Base-by-base conservation (phyloP, 2,113 vertebrate species). In the Entomyzon cyanotis region DNA sequence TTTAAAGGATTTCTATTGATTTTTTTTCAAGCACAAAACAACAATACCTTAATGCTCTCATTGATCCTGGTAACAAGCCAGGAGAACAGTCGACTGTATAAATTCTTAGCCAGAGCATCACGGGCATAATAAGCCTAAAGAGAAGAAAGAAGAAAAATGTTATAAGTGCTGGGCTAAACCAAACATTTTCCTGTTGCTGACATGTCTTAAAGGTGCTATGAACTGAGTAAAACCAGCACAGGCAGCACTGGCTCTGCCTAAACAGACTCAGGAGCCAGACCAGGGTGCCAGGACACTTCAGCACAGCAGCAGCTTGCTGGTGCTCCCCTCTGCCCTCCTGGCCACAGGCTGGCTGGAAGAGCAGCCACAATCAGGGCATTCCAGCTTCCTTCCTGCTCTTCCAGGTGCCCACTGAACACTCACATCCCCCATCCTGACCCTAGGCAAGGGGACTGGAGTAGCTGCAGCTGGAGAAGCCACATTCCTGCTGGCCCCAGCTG, bases 51-150 rank as follows among this genome's bases (percentile, higher is more conserved):
- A 93, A 99, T 99, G 98, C 99, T 99, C 96, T 99, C 99, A 69
- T 99, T 99, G 98, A 99, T 99, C 91, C 99, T 98, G 92, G 98
- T 99, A 23, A 99, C 99, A 60, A 99, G 97, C 99, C 99, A 99
- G 62, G 98, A 99, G 89, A 99, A 99, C 64, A 99, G 96, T 7
- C 99, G 99, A 83, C 98, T 99, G 96, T 99, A 99, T 73, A 99
- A 98, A 90, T 99, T 99, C 98, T 99, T 99, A 95, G 99, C 99
- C 92, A 99, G 98, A 65, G 99, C 99, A 94, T 99, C 99, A 37
- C 99, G 98, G 74, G 99, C 99, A 6, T 99, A 99, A 94, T 99
- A 99, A 82, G 99, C 99, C 99, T 99, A 93, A 81, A 77, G 27
- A 95, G 93, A 85, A 95, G 47, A 95, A 82, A 82, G 9, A 87